Evolutionary conservation across 2,113 vertebrate species (phyloP), one percentile per base, ranked within the genome.

Genomic region (Malurus cyaneus): DNA sequence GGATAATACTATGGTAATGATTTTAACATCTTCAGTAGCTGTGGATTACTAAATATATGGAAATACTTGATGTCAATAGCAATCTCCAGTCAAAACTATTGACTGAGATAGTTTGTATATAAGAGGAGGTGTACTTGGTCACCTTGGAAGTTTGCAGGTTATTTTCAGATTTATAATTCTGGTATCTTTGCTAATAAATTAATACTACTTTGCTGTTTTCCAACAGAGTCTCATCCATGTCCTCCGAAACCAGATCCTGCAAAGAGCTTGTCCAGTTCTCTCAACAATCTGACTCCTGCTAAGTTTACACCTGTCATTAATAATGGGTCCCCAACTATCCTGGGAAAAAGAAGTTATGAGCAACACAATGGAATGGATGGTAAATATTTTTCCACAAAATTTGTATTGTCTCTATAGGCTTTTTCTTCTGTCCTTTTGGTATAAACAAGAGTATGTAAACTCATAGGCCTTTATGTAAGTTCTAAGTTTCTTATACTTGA

Each of bases 341-440:
- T 99, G 93, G 99, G 99, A 87, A 99, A 99, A 88, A 98, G 99
- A 93, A 98, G 97, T 97, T 99, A 99, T 0, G 99, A 99, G 60
- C 99, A 99, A 94, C 99, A 99, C 98, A 99, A 99, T 34, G 99
- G 99, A 73, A 97, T 99, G 92, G 99, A 99, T 54, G 99, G 99
- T 99, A 98, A 98, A 98, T 90, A 78, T 78, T 70, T 77, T 73
- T 47, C 61, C 89, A 53, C 26, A 83, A 49, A 59, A 41, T 54
- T 12, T 46, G 3, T 49, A 3, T 88, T 59, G 15, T 53, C 44
- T 73, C 5, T 60, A 0, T 81, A 78, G 62, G 20, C 24, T 80
- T 71, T 84, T 84, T 82, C 47, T 93, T 82, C 36, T 67, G 25
- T 88, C 36, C 18, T 89, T 83, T 82, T 0, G 0, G 11, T 86